Conservation (phyloP, 2,113 vertebrate genomes). For the Dunckerocampus dactyliophorus region DNA sequence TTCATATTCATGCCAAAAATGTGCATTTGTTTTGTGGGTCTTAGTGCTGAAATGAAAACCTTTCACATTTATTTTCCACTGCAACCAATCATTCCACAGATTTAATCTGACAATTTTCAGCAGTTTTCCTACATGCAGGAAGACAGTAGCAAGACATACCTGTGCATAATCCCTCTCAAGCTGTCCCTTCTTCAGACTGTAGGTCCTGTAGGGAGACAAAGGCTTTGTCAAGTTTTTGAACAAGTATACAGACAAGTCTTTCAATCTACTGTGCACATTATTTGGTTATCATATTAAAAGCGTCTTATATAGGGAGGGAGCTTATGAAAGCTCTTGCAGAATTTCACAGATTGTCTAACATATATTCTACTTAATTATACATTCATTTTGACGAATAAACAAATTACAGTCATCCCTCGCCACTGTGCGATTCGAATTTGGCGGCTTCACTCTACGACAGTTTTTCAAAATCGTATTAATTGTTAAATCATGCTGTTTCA, state of each 20-base stretch:
- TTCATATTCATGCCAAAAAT: too few species aligned
- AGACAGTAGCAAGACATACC: conserved; percentile 66
- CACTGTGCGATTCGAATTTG: too few species aligned
- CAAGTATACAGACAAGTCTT: neutral
- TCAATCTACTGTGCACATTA: neutral
- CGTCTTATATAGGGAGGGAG: too few species aligned
- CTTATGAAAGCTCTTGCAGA: neutral
- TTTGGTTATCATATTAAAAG: neutral
- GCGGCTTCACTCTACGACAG: too few species aligned
- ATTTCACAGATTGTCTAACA: too few species aligned
- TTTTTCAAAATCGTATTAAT: too few species aligned
- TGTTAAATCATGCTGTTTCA: too few species aligned
- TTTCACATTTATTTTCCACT: neutral
- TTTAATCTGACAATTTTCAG: neutral
- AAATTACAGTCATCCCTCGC: too few species aligned
- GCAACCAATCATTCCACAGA: neutral
- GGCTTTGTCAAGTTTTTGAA: conserved; percentile 4
- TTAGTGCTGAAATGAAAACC: neutral
- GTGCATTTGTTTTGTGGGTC: neutral
- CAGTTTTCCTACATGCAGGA: neutral
- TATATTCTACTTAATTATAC: too few species aligned
- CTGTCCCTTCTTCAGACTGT: conserved; percentile 95
- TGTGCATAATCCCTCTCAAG: conserved; percentile 96
- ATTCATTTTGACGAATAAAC: too few species aligned
- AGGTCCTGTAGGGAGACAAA: conserved; percentile 77